Base-by-base conservation (phyloP, 2,888 invertebrate genomes). In the Euzetes globulus region DNA sequence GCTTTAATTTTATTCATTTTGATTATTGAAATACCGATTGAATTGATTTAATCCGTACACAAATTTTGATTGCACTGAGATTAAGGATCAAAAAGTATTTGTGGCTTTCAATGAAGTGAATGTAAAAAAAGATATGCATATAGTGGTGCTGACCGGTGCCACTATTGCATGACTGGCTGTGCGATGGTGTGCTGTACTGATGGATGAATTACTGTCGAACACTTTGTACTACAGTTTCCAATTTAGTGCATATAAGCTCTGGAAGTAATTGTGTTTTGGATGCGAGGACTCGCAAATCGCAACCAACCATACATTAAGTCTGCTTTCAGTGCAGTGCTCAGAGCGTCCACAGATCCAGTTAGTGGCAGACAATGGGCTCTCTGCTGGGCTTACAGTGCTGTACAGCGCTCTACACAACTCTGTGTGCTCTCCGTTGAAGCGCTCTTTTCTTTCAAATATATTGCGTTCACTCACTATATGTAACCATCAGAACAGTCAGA, bases 1-100 rank as follows among this genome's bases (percentile, higher is more conserved):
- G 33, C 13, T 63, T 63, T 63, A 33, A 63, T 63, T 63, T 63
- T 63, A 63, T 63, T 63, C 63, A 63, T 63, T 63, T 63, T 63
- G 17, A 63, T 63, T 63, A 33, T 63, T 33, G 29, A 63, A 63
- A 37, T 63, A 33, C 4, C 37, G 33, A 63, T 63, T 63, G 17
- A 63, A 63, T 63, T 63, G n/a, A 63, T 63, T 63, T 63, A 63
- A 63, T 63, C 63, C 63, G n/a, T 29, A 60, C 17, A 7, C 63
- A 60, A 63, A 55, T 11, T n/a, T 19, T 27, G 63, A 63, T 63
- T 63, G 63, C 33, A 63, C 17, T 63, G n/a, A 63, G 63, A 63
- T 63, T 63, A 63, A 63, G 63, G 37, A 17, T 37, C 37, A 19
- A 55, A 22, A 15, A 55, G 22, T 55, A 22, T 55, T n/a, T 52